Evolutionary conservation across 1,140 invertebrate species (phyloP).

Genomic region (Ganaspis sp.): DNA sequence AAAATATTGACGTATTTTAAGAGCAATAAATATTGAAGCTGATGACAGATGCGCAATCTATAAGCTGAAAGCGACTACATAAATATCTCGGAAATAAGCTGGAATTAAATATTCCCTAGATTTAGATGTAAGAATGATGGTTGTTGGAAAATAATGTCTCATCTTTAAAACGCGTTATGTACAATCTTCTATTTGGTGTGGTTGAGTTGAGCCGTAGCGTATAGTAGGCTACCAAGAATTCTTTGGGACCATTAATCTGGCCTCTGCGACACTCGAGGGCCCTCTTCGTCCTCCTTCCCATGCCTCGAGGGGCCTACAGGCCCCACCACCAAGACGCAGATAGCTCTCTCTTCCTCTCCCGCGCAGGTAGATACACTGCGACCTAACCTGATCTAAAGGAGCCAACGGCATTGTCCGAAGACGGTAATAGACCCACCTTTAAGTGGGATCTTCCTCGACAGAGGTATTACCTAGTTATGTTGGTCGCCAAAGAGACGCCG

Average conservation of each 20-base stretch:
- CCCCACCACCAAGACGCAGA: constrained; percentile 37
- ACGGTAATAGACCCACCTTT: constrained; percentile 54
- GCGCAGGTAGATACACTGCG: constrained; percentile 59
- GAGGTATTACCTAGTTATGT: constrained; percentile 41
- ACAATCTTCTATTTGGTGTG: constrained; percentile 59
- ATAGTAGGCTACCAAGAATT: constrained; percentile 70
- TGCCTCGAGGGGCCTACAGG: constrained; percentile 54
- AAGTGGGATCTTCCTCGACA: constrained; percentile 42
- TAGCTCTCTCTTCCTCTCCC: constrained; percentile 35
- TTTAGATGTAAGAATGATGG: not conserved
- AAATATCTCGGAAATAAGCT: not conserved
- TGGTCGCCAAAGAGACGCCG: constrained; percentile 34
- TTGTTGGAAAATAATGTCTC: constrained; percentile 5
- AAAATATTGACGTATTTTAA: too few species aligned
- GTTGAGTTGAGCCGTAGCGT: constrained; percentile 51
- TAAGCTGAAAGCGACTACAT: not conserved
- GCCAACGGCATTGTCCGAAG: constrained; percentile 58
- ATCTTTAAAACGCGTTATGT: constrained; percentile 50
- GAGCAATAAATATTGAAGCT: not conserved
- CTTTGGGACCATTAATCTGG: constrained; percentile 73
- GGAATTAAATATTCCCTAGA: not conserved
- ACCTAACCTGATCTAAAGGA: constrained; percentile 56
- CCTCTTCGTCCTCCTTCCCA: constrained; percentile 42
- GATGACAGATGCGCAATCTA: not conserved
- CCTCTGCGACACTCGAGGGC: constrained; percentile 67